Base-by-base conservation (phyloP, 2,113 vertebrate species). In the Spea multiplicata region DNA sequence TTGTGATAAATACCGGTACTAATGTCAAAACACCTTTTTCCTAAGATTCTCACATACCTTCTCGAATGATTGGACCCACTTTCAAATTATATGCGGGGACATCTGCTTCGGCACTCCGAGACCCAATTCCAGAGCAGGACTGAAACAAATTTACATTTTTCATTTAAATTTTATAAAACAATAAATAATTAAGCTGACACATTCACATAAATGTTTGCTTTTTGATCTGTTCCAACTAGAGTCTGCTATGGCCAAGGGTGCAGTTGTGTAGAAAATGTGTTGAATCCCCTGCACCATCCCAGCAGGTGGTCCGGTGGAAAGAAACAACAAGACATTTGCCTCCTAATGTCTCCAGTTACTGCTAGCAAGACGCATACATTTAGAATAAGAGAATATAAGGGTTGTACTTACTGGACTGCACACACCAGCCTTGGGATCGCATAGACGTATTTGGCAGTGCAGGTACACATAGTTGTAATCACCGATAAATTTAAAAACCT, bases 401-500 rank as follows among this genome's bases (percentile, higher is more conserved):
- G 17, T 8, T 13, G 30, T 77, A 80, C 87, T 85, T 73, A 89
- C 86, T 0, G 88, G 86, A 10, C 83, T 82, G 81, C 85, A 88
- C 1, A 71, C 6, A 8, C 84, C 83, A 1, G 30, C 70, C 17
- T 17, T 0, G 0, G 3, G 4, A 12, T 88, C 85, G 4, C 86
- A 88, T 9, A 89, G 82, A 3, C 73, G 74, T 5, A 88, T 82
- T 55, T 87, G 81, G 14, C 83, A 86, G 73, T 86, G 86, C 67
- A 87, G 70, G 65, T 87, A 86, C 57, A 86, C 86, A 59, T 85
- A 81, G 83, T 83, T 80, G 0, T 83, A 53, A 65, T 84, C 85
- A 14, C 88, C 88, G 14, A 86, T 70, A 73, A 88, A 88, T 9
- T 83, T 81, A 74, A 85, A 85, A 79, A 85, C 83, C 80, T 88